phyloP scores from a whole-genome alignment of 64 coral and sea anemone genomes.

The Cladopsammia gracilis region DNA sequence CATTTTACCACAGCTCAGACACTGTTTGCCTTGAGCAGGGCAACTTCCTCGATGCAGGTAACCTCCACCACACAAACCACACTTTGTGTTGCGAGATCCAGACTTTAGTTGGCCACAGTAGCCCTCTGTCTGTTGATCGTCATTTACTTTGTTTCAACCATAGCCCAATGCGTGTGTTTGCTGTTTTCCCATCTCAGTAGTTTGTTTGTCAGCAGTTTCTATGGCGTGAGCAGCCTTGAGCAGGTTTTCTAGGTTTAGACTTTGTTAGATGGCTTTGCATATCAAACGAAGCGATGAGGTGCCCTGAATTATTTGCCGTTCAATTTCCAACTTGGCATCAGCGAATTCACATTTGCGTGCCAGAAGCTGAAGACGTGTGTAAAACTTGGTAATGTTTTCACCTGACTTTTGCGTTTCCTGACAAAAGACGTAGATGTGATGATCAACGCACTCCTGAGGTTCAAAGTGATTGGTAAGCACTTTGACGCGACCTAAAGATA shows the following conservation, averaged over 20 bases:
- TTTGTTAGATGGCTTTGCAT: constrained; percentile 69
- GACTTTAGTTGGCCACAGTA: background rate
- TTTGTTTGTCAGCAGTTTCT: constrained; percentile 64
- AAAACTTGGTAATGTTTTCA: no score
- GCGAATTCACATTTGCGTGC: constrained; percentile 72
- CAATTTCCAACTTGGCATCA: constrained; percentile 36
- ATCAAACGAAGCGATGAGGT: constrained; percentile 32
- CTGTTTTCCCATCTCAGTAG: constrained; percentile 56
- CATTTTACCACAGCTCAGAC: constrained; percentile 36
- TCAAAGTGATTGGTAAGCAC: no score
- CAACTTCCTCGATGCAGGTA: constrained; percentile 24
- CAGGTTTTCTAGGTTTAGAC: constrained; percentile 67
- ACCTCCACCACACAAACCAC: constrained; percentile 47
- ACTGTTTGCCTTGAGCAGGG: constrained; percentile 25
- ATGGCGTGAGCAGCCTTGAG: constrained; percentile 65
- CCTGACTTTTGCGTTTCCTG: no score
- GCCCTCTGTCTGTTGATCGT: constrained; percentile 9
- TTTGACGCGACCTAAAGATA: no score
- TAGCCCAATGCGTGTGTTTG: constrained; percentile 37
- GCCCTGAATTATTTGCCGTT: constrained; percentile 54
- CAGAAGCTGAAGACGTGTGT: no score
- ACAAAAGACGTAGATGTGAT: no score
- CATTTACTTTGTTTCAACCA: constrained; percentile 29
- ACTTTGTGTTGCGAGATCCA: constrained; percentile 13
- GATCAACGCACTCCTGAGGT: no score